Percentiles rank a stretch among this genome's conserved stretches.
phyloP scores from a whole-genome alignment of 2,797 vertebrate species.

The Coccyzus lansbergi region DNA sequence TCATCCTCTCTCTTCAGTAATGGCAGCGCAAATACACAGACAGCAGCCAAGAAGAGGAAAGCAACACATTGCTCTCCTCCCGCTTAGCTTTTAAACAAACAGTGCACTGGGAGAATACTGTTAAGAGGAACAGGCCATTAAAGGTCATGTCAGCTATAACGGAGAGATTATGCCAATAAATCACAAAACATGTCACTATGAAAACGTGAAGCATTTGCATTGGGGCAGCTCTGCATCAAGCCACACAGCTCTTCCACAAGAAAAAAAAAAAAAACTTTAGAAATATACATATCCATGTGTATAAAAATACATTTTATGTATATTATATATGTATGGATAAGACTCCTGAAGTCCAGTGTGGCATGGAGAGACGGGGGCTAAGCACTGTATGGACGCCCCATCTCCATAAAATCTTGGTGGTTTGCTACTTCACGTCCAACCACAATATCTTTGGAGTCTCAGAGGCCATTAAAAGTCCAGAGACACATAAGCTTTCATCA shows the following conservation, averaged over 20 bases:
- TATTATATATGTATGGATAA: background rate
- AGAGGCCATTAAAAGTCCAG: background rate
- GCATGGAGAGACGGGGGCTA: background rate
- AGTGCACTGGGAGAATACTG: background rate
- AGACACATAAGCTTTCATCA: background rate
- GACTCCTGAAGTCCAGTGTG: background rate
- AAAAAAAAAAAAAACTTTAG: background rate
- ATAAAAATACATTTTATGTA: too few relatives aligned
- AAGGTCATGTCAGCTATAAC: background rate
- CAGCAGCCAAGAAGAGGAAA: constrained; percentile 24
- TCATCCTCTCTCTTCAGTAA: background rate
- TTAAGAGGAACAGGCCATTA: background rate
- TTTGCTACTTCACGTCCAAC: background rate
- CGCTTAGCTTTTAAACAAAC: constrained; percentile 18
- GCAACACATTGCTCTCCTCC: constrained; percentile 25
- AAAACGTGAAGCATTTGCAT: background rate
- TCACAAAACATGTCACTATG: background rate
- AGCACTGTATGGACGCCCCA: background rate
- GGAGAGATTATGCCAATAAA: background rate
- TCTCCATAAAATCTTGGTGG: background rate
- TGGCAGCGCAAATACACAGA: background rate
- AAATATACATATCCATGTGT: accelerated
- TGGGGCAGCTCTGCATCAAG: background rate
- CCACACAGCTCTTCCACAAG: background rate
- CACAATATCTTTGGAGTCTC: background rate